These are phyloP conservation scores for Eumacrocentrus americanus DNA, from an alignment of 2,888 invertebrate species.

Conservation along the genomic window DNA sequence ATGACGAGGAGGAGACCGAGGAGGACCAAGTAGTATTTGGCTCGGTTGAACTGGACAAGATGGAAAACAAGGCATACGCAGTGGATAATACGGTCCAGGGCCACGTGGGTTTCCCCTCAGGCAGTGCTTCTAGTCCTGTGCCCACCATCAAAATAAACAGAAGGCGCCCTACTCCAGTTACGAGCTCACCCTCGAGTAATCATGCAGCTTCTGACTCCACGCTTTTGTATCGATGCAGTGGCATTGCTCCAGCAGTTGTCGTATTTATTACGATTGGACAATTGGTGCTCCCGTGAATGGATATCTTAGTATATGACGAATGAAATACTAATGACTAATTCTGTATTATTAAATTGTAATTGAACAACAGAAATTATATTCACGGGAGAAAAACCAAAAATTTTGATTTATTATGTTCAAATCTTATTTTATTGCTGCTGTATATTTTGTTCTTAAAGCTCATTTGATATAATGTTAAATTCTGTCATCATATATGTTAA, in stretches of 20 bases:
- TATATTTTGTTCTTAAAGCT: too few relatives aligned
- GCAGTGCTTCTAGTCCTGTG: conserved; percentile 38
- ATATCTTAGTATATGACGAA: conserved; percentile 7
- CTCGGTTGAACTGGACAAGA: conserved; percentile 48
- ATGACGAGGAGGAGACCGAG: conserved; percentile 74
- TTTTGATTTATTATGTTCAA: too few relatives aligned
- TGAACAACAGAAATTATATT: too few relatives aligned
- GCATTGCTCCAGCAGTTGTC: conserved; percentile 32
- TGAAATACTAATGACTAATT: neutral
- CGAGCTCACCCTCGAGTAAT: conserved; percentile 29
- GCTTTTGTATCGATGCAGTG: conserved; percentile 15
- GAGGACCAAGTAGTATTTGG: conserved; percentile 64
- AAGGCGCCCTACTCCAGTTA: conserved; percentile 42
- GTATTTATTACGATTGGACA: conserved; percentile 31
- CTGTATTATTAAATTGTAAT: too few relatives aligned
- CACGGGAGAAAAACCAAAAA: too few relatives aligned
- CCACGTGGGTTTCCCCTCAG: conserved; percentile 46
- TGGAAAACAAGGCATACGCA: conserved; percentile 47
- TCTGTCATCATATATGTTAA: too few relatives aligned
- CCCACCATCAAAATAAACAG: conserved; percentile 47
- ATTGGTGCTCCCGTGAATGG: conserved; percentile 30
- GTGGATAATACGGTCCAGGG: conserved; percentile 55
- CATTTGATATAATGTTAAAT: too few relatives aligned
- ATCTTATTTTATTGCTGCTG: too few relatives aligned
- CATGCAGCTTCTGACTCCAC: conserved; percentile 28